Evolutionary conservation across 2,888 invertebrate species (phyloP), one percentile per base, ranked within the genome.

Genomic region (Parnassius smintheus): DNA sequence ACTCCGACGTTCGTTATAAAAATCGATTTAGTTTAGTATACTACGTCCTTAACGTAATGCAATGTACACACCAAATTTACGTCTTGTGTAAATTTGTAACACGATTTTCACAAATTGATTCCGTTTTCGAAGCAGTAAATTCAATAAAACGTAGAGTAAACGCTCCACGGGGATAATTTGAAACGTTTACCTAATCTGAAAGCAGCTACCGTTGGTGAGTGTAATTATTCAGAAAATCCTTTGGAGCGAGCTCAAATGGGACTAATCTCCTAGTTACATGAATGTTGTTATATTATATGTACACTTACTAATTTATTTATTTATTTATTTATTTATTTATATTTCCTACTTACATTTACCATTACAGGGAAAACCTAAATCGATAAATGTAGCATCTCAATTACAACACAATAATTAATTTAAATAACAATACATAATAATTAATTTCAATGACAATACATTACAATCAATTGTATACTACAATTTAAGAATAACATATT

Each of bases 41-140:
- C 42, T 25, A 35, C 73, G 72, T 70, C 68, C 69, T 46, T 3
- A 11, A 64, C 66, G 68, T 80, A 83, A 85, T 77, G 82, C 80
- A 83, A 79, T 80, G 88, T 83, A 88, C 84, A 89, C 88, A 88
- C 85, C 85, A 86, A 35, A 90, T 89, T 88, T 88, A 84, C 85
- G 79, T 82, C 82, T 77, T 82, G 83, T 83, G 80, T 80, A 85
- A 86, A 85, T 85, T 83, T 83, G 78, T 85, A 83, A 84, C 80
- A 75, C 76, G 75, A 84, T 84, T 86, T 81, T 74, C 71, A 75
- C 78, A 88, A 88, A 89, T 90, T 87, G 85, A 89, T 87, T 88
- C 82, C 83, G 83, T 83, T 84, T 35, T 83, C 77, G 83, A 77
- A 80, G 75, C 74, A 72, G 72, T 72, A 74, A 79, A 82, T 77